phyloP scores from a whole-genome alignment of 2,797 vertebrate genomes.

The Hafferia zeledoni region DNA sequence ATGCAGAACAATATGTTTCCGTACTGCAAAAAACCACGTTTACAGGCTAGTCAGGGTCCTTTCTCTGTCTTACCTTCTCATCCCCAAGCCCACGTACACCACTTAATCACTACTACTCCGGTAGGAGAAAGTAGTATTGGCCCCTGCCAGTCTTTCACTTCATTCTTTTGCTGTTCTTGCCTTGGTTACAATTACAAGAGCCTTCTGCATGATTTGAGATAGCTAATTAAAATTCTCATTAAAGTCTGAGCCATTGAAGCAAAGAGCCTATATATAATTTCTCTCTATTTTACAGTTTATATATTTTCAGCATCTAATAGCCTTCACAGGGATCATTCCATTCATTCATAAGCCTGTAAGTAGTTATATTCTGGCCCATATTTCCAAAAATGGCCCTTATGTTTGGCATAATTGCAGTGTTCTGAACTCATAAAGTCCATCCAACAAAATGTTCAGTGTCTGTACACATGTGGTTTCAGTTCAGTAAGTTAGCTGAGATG shows the following conservation, averaged over 20 bases:
- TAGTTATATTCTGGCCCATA: background rate
- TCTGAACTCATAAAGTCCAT: background rate
- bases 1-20: background rate
- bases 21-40: background rate
- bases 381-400: background rate
- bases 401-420: background rate
- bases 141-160: background rate
- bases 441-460: background rate
- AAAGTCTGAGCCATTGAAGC: slow-evolving; percentile 26
- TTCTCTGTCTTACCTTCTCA: background rate
- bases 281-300: slow-evolving; percentile 19
- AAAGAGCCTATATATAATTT: slow-evolving; percentile 39
- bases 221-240: slow-evolving; percentile 58
- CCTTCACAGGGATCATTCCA: slow-evolving; percentile 19
- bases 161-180: background rate
- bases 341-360: slow-evolving; percentile 19
- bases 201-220: slow-evolving; percentile 36
- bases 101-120: background rate
- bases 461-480: background rate
- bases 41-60: background rate
- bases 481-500: background rate
- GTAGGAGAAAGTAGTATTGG: background rate
- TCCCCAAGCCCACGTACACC: background rate
- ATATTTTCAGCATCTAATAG: slow-evolving; percentile 28
- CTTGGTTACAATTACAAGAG: background rate